A percentile compares a stretch with the other conserved stretches of the same genome.
These are phyloP conservation scores for Bicyclus anynana DNA, from an alignment of 1,140 invertebrate genomes.

Conservation along the genomic window DNA sequence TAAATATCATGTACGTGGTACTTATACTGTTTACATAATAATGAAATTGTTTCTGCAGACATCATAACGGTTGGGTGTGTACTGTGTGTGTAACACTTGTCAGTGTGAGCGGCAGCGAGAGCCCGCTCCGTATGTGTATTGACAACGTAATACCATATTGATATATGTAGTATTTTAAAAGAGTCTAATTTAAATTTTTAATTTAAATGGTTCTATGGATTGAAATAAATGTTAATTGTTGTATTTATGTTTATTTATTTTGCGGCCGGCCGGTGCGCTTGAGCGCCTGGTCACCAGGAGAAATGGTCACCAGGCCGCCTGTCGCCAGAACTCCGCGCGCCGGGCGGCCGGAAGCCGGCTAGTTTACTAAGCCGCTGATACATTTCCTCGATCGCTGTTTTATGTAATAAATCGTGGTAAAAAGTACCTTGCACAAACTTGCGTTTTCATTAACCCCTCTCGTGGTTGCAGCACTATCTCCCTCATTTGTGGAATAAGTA, in stretches of 20 bases:
- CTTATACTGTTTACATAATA: conserved; percentile 46
- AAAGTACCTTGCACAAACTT: conserved; percentile 58
- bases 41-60: conserved; percentile 47
- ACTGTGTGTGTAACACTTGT: conserved; percentile 43
- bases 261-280: conserved; percentile 29
- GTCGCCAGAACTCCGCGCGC: conserved; percentile 12
- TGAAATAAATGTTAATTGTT: conserved; percentile 75
- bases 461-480: too few relatives aligned
- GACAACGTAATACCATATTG: conserved; percentile 67
- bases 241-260: conserved; percentile 66
- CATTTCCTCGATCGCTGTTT: conserved; percentile 52
- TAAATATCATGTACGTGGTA: conserved; percentile 49
- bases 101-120: conserved; percentile 25
- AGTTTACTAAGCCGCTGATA: conserved; percentile 35
- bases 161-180: conserved; percentile 69
- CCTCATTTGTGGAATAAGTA: too few relatives aligned
- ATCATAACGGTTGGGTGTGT: conserved; percentile 31
- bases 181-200: too few relatives aligned
- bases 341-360: conserved; percentile 20
- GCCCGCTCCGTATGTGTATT: conserved; percentile 37
- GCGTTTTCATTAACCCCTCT: conserved; percentile 35
- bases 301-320: conserved; percentile 17
- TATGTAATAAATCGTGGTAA: conserved; percentile 63
- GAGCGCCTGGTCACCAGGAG: too few relatives aligned
- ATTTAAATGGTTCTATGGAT: conserved; percentile 74